phyloP scores from a whole-genome alignment of 2,113 vertebrate genomes.

The Corythornis vintsioides region DNA sequence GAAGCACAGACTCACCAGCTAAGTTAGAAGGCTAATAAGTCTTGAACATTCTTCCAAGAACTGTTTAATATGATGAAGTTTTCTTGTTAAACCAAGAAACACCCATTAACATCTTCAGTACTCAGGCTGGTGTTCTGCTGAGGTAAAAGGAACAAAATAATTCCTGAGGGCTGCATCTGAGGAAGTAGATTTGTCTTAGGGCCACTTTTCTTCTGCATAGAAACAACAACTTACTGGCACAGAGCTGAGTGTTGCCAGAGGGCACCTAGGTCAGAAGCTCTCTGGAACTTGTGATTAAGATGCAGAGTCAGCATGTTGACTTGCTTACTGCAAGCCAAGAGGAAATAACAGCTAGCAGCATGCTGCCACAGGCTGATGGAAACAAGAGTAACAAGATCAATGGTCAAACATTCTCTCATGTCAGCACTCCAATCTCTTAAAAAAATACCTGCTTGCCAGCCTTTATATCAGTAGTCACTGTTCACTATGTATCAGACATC shows the following conservation, averaged over 20 bases:
- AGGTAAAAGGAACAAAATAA: not conserved
- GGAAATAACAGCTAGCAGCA: not conserved
- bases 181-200: not conserved
- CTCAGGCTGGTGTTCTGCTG: not conserved
- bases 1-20: not conserved
- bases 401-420: not conserved
- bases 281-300: not conserved
- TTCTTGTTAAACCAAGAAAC: not conserved
- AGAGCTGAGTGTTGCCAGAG: not conserved
- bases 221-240: not conserved
- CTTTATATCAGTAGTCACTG: not conserved
- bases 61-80: not conserved
- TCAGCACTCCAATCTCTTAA: not conserved
- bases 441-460: not conserved
- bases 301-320: constrained; percentile 4
- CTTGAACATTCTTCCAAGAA: not conserved
- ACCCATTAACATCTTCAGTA: not conserved
- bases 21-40: fast-evolving
- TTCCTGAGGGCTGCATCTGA: not conserved
- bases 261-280: not conserved
- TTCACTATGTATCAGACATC: not conserved
- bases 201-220: not conserved
- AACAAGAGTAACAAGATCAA: not conserved
- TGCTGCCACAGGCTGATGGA: not conserved
- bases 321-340: not conserved